phyloP scores from a whole-genome alignment of 2,888 invertebrate species.

The Torymus auratus region DNA sequence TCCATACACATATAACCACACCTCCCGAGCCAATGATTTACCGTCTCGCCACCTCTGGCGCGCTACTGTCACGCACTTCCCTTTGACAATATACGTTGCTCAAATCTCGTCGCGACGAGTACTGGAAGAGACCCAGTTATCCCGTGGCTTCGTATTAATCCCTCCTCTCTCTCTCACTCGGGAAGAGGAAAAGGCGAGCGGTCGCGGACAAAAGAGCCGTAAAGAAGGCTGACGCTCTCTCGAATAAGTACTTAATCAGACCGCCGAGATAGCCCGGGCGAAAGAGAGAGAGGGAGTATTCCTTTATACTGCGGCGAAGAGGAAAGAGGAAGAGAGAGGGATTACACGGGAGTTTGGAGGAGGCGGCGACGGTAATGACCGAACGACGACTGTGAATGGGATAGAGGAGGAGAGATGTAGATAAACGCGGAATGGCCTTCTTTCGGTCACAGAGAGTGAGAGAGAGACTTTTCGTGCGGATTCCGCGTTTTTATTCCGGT shows the following conservation, averaged over 20 bases:
- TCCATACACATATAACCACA: too few species aligned
- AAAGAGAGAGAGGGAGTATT: neutral
- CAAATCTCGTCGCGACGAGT: too few species aligned
- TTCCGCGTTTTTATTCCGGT: conserved; percentile 2
- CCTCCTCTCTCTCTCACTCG: neutral
- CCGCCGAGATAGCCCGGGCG: neutral
- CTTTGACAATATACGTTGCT: too few species aligned
- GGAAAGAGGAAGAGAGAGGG: conserved; percentile 2
- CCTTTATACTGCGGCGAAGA: conserved; percentile 1
- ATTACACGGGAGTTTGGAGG: conserved; percentile 20
- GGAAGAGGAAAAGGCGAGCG: neutral
- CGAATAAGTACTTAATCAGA: conserved; percentile 33
- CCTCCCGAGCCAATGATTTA: too few species aligned
- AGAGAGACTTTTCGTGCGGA: neutral
- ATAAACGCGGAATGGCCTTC: conserved; percentile 26
- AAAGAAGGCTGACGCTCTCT: conserved; percentile 29
- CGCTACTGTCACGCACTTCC: too few species aligned
- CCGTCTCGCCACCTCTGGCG: too few species aligned
- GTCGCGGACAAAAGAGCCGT: conserved; percentile 29
- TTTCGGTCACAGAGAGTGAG: neutral
- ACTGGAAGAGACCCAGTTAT: too few species aligned
- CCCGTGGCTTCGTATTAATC: neutral
- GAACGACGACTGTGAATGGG: conserved; percentile 11
- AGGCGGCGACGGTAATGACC: conserved; percentile 35
- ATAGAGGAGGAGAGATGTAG: conserved; percentile 48